A percentile compares a stretch with the other conserved stretches of the same genome.
Conservation (phyloP, 2,888 invertebrate species). For the Norana najaformis region DNA sequence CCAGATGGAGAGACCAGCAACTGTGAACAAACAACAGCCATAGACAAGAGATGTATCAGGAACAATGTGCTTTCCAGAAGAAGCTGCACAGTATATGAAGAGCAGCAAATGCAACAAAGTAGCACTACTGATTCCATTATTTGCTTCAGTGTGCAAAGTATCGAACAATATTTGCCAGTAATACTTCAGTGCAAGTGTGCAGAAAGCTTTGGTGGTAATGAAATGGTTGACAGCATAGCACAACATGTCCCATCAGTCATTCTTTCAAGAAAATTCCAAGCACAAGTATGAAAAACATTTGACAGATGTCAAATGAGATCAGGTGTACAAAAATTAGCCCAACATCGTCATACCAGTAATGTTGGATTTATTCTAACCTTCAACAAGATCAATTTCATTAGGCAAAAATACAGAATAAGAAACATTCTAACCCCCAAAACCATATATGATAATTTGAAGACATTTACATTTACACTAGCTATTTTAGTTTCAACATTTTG, state of each 20-base stretch:
- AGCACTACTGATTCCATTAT: background rate
- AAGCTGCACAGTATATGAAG: background rate
- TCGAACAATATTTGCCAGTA: background rate
- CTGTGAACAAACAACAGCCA: too few relatives aligned
- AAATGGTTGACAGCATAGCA: background rate
- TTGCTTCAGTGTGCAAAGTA: background rate
- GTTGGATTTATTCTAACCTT: background rate
- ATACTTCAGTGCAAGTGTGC: background rate
- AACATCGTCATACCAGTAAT: background rate
- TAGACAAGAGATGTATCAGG: too few relatives aligned
- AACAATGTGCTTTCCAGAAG: too few relatives aligned
- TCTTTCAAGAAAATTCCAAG: background rate
- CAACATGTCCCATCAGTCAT: background rate
- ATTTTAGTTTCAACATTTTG: background rate
- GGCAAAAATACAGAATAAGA: background rate
- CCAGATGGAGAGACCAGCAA: too few relatives aligned
- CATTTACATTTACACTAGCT: background rate
- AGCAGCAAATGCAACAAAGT: background rate
- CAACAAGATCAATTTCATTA: too few relatives aligned
- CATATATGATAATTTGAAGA: background rate
- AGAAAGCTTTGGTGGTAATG: too few relatives aligned
- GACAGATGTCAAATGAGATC: background rate
- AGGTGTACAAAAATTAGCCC: background rate
- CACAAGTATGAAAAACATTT: too few relatives aligned
- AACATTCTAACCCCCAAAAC: background rate